A percentile compares a stretch with the other conserved stretches of the same genome.
These are phyloP conservation scores for Danio choprae DNA, from an alignment of 2,797 vertebrate genomes.

Conservation along the genomic window DNA sequence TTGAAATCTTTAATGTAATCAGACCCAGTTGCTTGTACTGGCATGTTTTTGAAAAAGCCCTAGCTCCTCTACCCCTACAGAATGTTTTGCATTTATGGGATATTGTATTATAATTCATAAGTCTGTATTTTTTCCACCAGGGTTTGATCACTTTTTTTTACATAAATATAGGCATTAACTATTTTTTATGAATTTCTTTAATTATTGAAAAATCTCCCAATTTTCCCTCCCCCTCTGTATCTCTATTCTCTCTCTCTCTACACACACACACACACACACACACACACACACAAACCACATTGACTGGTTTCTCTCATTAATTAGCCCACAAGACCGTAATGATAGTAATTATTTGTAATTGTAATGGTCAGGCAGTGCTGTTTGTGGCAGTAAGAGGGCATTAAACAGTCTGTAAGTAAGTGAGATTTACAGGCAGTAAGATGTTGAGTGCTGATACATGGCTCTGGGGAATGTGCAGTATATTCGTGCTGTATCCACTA, in stretches of 20 bases:
- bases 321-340: constrained; percentile 60
- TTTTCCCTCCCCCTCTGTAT: background rate
- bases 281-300: constrained; percentile 37
- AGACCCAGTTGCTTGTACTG: background rate
- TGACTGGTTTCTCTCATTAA: constrained; percentile 59
- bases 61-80: background rate
- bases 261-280: background rate
- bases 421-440: constrained; percentile 53
- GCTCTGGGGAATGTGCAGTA: constrained; percentile 34
- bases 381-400: constrained; percentile 53
- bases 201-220: background rate
- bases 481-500: constrained; percentile 17
- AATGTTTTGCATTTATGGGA: background rate
- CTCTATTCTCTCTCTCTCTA: no score
- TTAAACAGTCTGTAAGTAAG: constrained; percentile 48
- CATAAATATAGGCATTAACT: rapidly evolving
- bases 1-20: background rate
- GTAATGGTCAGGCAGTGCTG: constrained; percentile 54
- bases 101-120: background rate
- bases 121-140: background rate
- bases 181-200: background rate
- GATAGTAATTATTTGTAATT: constrained; percentile 59
- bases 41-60: no score
- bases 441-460: constrained; percentile 50
- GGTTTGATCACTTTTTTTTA: background rate